Conservation (phyloP, 2,797 vertebrate species). For the Chanos chanos region DNA sequence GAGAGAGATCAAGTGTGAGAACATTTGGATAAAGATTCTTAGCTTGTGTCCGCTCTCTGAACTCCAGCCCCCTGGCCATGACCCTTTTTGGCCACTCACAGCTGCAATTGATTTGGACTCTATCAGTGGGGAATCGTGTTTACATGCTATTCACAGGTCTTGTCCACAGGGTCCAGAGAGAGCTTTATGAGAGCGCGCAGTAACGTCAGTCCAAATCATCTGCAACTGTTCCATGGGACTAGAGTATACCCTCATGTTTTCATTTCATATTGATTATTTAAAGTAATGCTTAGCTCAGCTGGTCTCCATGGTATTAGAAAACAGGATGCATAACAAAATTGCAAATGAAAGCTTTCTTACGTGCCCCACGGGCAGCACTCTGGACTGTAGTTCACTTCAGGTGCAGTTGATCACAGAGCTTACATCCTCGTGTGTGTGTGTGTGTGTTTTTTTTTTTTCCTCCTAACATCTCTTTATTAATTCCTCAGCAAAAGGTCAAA, state of each 20-base stretch:
- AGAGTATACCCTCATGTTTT: slow-evolving; percentile 41
- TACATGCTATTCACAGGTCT: slow-evolving; percentile 30
- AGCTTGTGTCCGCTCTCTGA: not conserved
- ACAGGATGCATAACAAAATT: slow-evolving; percentile 19
- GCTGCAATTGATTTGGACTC: slow-evolving; percentile 38
- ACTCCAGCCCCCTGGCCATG: not conserved
- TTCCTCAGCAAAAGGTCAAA: too few relatives aligned
- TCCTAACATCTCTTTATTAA: too few relatives aligned
- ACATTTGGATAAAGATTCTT: not conserved
- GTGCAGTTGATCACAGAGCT: too few relatives aligned
- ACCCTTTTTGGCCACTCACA: slow-evolving; percentile 28
- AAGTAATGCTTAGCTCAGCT: slow-evolving; percentile 27
- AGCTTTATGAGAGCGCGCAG: slow-evolving; percentile 28
- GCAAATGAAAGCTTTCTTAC: not conserved
- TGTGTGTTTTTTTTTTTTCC: too few relatives aligned
- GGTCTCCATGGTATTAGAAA: slow-evolving; percentile 19
- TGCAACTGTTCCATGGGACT: slow-evolving; percentile 16
- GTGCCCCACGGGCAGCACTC: too few relatives aligned
- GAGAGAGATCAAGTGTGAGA: too few relatives aligned
- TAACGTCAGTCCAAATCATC: slow-evolving; percentile 45
- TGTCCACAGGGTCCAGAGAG: slow-evolving; percentile 30
- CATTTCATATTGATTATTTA: slow-evolving; percentile 47
- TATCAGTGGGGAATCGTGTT: slow-evolving; percentile 34
- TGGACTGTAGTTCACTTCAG: too few relatives aligned
- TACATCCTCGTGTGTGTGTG: too few relatives aligned